Base-by-base conservation (phyloP, 1,140 invertebrate species). In the Leptinotarsa undecemlineata region DNA sequence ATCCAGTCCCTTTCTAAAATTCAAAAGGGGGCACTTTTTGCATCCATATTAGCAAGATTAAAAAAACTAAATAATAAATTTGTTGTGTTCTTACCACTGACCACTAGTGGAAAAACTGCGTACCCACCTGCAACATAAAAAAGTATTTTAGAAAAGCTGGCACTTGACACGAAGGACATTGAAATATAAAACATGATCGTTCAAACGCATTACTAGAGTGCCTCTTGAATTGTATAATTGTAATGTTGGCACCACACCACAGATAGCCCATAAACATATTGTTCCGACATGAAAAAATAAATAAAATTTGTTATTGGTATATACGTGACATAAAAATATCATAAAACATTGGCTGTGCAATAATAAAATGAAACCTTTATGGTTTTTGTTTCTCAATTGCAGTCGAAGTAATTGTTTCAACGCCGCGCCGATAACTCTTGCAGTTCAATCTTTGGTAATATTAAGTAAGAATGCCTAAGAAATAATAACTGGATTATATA, bases 291-390 rank as follows among this genome's bases (percentile, higher is more conserved):
- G 51, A n/a, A 57, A 57, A 57, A 57, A 57, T 57, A 8, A 57
- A 57, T 57, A 19, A 57, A 57, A 57, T 57, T 15, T 15, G 51
- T 57, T 57, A 57, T 57, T 57, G 51, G 51, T 57, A 57, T 57
- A 57, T 57, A 57, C 51, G 51, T 57, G 51, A 68, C 66, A 68
- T 68, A 68, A 68, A 68, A 68, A 42, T 68, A 47, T 33, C 66
- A 68, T 68, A 47, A 68, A 68, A 68, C 42, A 47, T 68, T 68
- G 66, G 23, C 42, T n/a, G 33, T 19, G 33, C 42, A 68, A 68
- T 42, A 68, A 68, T 68, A 68, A 33, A 68, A 20, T 19, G 15
- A n/a, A 15, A 68, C 42, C 33, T 68, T 68, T 68, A 68, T 68
- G 66, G 66, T 68, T 68, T 68, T 17, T 19, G 66, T 42, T 68